Evolutionary conservation across 2,113 vertebrate genomes (phyloP).

Genomic region (Phaetusa simplex): DNA sequence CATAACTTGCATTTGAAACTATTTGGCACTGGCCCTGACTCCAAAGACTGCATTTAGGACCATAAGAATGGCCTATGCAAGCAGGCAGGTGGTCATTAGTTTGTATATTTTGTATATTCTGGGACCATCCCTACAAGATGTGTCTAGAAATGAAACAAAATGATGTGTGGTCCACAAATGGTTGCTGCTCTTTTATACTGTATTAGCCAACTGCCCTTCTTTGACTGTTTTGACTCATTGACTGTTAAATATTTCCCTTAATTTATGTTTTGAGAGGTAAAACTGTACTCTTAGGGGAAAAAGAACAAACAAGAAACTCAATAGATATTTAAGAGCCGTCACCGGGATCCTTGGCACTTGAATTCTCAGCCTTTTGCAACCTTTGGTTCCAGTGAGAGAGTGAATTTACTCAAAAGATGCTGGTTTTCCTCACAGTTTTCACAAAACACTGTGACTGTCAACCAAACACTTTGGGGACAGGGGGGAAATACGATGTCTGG

Average conservation of each 20-base stretch:
- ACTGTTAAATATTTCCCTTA: slow-evolving; percentile 81
- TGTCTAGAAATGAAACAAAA: slow-evolving; percentile 72
- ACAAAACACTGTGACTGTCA: slow-evolving; percentile 73
- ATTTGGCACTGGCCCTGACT: slow-evolving; percentile 77
- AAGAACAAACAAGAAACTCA: slow-evolving; percentile 62
- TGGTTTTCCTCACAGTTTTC: slow-evolving; percentile 66
- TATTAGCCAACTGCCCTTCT: slow-evolving; percentile 76
- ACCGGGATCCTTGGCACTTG: slow-evolving; percentile 76
- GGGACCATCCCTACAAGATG: slow-evolving; percentile 77
- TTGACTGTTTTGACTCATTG: slow-evolving; percentile 80
- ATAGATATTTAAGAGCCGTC: slow-evolving; percentile 69
- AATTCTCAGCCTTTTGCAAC: slow-evolving; percentile 69
- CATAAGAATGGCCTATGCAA: slow-evolving; percentile 75
- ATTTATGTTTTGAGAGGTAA: slow-evolving; percentile 74
- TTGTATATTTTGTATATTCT: slow-evolving; percentile 84
- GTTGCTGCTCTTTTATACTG: slow-evolving; percentile 75
- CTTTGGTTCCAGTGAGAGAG: slow-evolving; percentile 72
- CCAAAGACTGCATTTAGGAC: slow-evolving; percentile 84
- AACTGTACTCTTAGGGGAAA: slow-evolving; percentile 65
- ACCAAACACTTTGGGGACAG: slow-evolving; percentile 54
- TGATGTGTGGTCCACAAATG: slow-evolving; percentile 69
- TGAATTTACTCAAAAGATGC: slow-evolving; percentile 63
- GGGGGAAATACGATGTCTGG: slow-evolving; percentile 63
- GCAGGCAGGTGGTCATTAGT: slow-evolving; percentile 77
- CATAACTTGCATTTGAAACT: slow-evolving; percentile 71